Percentiles rank a stretch among this genome's conserved stretches.
Evolutionary conservation across 2,797 vertebrate genomes (phyloP).

Genomic region (Spondyliosoma cantharus): DNA sequence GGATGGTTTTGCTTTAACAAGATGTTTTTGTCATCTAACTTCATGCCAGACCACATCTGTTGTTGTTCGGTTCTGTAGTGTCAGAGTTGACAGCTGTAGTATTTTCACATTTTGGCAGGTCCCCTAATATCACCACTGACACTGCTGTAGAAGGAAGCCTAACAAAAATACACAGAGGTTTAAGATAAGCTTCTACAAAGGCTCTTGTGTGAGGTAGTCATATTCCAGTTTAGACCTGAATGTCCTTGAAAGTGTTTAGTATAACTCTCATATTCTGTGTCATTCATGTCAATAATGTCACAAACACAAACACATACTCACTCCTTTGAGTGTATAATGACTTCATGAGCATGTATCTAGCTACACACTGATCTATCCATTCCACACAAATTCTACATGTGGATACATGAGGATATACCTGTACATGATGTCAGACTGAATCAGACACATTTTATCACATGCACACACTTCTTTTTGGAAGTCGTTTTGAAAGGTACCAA

Average conservation of each 20-base stretch:
- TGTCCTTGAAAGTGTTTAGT: neutral
- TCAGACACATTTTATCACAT: neutral
- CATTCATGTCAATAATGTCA: neutral
- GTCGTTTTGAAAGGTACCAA: neutral
- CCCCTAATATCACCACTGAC: neutral
- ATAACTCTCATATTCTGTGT: neutral
- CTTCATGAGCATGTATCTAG: neutral
- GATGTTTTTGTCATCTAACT: neutral
- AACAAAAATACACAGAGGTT: neutral
- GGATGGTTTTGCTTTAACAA: neutral
- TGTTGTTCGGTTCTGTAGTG: neutral
- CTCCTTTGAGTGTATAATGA: neutral
- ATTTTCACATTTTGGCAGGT: neutral
- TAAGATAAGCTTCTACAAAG: neutral
- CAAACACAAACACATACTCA: neutral
- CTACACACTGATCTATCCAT: neutral
- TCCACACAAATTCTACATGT: neutral
- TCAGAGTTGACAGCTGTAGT: neutral
- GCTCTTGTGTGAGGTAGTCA: neutral
- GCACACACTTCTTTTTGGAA: neutral
- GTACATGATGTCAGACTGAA: neutral
- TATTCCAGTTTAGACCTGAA: neutral
- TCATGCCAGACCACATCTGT: neutral
- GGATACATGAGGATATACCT: neutral
- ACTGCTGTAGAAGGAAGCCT: neutral